These are phyloP conservation scores for Camelus dromedarius DNA, from an alignment of 2,113 vertebrate genomes.

Conservation along the genomic window DNA sequence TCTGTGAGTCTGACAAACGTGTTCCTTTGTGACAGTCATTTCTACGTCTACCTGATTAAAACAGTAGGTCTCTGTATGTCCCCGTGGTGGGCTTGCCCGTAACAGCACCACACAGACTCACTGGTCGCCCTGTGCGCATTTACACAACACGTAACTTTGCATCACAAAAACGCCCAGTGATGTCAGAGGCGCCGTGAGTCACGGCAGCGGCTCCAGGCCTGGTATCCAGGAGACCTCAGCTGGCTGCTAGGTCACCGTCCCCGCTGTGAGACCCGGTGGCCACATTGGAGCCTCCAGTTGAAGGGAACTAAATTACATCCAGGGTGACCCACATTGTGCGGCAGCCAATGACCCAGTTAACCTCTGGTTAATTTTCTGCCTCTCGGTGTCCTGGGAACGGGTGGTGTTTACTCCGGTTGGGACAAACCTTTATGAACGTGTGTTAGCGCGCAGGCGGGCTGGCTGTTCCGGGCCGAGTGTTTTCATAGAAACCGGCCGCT, in stretches of 20 bases:
- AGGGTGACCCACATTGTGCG: slow-evolving; percentile 86
- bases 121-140: neutral
- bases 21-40: neutral
- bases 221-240: slow-evolving; percentile 87
- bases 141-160: slow-evolving; percentile 11
- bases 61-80: neutral
- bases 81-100: neutral
- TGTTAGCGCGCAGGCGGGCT: slow-evolving; percentile 81
- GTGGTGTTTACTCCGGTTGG: slow-evolving; percentile 85
- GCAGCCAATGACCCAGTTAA: slow-evolving; percentile 87
- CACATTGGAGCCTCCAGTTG: slow-evolving; percentile 82
- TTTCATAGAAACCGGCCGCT: slow-evolving; percentile 85
- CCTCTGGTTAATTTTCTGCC: slow-evolving; percentile 86
- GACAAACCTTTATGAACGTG: slow-evolving; percentile 87
- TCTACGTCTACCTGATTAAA: neutral
- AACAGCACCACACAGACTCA: neutral
- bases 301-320: slow-evolving; percentile 87
- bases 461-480: slow-evolving; percentile 84
- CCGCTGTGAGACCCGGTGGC: slow-evolving; percentile 88
- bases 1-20: neutral
- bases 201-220: slow-evolving; percentile 56
- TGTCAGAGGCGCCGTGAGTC: slow-evolving; percentile 76
- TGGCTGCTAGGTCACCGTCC: slow-evolving; percentile 84
- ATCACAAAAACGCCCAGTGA: slow-evolving; percentile 69
- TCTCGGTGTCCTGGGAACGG: slow-evolving; percentile 89